Base-by-base conservation (phyloP, 2,888 invertebrate species). In the Parnassius glacialis region DNA sequence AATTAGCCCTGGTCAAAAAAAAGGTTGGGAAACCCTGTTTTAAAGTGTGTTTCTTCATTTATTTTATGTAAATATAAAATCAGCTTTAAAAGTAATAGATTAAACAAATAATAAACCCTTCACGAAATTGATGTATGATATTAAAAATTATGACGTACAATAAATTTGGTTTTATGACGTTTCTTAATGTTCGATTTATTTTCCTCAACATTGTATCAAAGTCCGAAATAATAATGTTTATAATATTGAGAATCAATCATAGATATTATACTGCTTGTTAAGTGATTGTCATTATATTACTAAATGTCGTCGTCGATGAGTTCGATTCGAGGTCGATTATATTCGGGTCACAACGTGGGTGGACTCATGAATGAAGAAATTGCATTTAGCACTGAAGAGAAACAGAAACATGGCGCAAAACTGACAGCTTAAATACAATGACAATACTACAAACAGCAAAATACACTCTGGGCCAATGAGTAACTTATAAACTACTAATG, bases 311-410 rank as follows among this genome's bases (percentile, higher is more conserved):
- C 55, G 45, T 48, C 50, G 58, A 61, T 7, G 52, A 47, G 64
- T 60, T 71, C 70, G 73, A 75, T 74, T 72, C 72, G 71, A 79
- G 80, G 79, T 73, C 72, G 70, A 64, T 70, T 61, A 72, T 70
- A 80, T 76, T 73, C 68, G 62, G 79, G 73, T 68, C 76, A 72
- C 57, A 56, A 65, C 66, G 80, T 80, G 74, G 79, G 78, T 68
- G 76, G 75, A 63, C 56, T 52, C 58, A 65, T 63, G 61, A 64
- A 59, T 66, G 65, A 61, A 64, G 68, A 61, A 66, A 66, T 52
- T 50, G 42, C 52, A 47, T 56, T 52, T 48, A 52, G 51, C 10
- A 55, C 20, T 51, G 43, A 45, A 42, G 41, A 25, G 54, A 60
- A 51, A 16, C 5, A 53, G 50, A 43, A 57, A 55, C 44, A 56